Percentiles rank a stretch among this genome's conserved stretches.
phyloP scores from a whole-genome alignment of 2,888 invertebrate species.

The Tanypteryx hageni region DNA sequence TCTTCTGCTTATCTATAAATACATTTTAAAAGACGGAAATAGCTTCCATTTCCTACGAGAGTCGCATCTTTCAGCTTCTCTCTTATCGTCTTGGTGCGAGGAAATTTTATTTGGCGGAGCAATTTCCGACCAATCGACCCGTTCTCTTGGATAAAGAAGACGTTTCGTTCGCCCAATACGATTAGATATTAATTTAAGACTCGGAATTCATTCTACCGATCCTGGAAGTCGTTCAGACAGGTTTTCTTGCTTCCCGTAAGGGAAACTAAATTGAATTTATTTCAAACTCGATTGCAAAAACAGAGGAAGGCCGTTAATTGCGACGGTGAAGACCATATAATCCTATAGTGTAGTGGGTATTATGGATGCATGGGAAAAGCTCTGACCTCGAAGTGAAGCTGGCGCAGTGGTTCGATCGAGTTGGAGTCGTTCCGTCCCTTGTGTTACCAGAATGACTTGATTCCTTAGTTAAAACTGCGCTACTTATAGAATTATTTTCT shows the following conservation, averaged over 20 bases:
- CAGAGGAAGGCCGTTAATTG: not conserved
- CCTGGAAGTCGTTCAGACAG: not conserved
- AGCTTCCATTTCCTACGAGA: not conserved
- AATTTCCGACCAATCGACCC: constrained; percentile 50
- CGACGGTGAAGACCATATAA: too few relatives aligned
- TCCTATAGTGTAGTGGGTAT: too few relatives aligned
- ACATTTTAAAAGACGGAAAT: not conserved
- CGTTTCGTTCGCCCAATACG: constrained; percentile 38
- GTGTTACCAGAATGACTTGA: too few relatives aligned
- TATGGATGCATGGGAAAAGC: too few relatives aligned
- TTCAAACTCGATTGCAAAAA: not conserved
- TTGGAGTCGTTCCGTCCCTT: too few relatives aligned
- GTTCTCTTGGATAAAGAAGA: not conserved
- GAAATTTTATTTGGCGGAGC: constrained; percentile 45
- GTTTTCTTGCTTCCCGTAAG: not conserved
- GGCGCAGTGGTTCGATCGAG: too few relatives aligned
- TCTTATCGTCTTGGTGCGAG: constrained; percentile 20
- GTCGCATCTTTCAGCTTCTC: not conserved
- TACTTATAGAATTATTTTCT: too few relatives aligned
- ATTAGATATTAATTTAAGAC: constrained; percentile 49
- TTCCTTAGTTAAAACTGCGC: too few relatives aligned
- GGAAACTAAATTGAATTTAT: not conserved
- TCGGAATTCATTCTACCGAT: not conserved
- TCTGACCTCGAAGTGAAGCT: too few relatives aligned
- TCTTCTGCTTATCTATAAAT: not conserved